A percentile compares a stretch with the other conserved stretches of the same genome.
Evolutionary conservation across 2,113 vertebrate species (phyloP).

Genomic region (Bubo scandiacus): DNA sequence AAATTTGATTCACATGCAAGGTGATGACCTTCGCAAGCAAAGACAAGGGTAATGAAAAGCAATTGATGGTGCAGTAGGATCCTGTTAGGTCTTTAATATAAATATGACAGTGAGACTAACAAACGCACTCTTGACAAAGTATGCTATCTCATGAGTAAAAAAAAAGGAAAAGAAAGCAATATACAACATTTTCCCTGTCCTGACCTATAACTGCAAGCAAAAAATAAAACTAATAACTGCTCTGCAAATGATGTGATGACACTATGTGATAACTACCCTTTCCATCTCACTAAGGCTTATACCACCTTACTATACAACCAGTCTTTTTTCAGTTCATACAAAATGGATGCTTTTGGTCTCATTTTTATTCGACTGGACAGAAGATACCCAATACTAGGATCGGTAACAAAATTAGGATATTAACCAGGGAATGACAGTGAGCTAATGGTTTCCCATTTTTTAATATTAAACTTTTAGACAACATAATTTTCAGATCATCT

Average conservation of each 20-base stretch:
- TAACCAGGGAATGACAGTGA: background rate
- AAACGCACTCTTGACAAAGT: background rate
- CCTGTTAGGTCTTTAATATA: conserved; percentile 12
- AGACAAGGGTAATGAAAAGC: conserved; percentile 49
- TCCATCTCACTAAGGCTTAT: background rate
- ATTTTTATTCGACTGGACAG: background rate
- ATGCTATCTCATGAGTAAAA: background rate
- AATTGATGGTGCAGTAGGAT: conserved; percentile 38
- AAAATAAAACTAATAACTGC: conserved; percentile 14
- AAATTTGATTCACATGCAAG: conserved; percentile 6
- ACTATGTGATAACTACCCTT: background rate
- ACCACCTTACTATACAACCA: background rate
- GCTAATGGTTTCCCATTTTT: background rate
- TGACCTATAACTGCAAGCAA: background rate
- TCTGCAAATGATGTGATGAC: conserved; percentile 22
- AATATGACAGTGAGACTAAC: background rate
- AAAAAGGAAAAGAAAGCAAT: background rate
- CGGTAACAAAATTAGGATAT: background rate
- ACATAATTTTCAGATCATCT: background rate
- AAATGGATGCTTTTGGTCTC: background rate
- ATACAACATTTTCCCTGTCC: background rate
- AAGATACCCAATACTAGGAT: background rate
- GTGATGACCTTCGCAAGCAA: background rate
- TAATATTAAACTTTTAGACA: background rate
- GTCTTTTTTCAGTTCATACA: background rate